These are phyloP conservation scores for Siniperca chuatsi DNA, from an alignment of 2,113 vertebrate species.

Conservation along the genomic window DNA sequence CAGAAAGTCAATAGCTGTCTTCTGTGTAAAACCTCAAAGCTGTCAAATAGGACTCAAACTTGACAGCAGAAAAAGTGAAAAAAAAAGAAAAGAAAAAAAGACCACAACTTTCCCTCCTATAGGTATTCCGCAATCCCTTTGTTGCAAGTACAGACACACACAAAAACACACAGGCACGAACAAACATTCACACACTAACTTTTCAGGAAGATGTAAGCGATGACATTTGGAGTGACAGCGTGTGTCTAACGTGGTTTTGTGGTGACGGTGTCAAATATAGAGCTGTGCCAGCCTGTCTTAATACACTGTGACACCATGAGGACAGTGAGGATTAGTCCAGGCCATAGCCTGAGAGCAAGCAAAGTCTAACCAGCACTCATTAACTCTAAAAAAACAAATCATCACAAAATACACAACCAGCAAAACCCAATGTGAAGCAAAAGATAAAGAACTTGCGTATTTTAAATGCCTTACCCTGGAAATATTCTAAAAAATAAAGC, in stretches of 20 bases:
- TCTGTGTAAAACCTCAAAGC: conserved; percentile 54
- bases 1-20: conserved; percentile 53
- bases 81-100: conserved; percentile 16
- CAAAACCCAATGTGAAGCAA: background rate
- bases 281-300: conserved; percentile 70
- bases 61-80: background rate
- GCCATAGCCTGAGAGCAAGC: conserved; percentile 39
- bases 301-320: conserved; percentile 79
- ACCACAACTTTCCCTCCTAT: conserved; percentile 71
- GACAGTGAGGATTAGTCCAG: conserved; percentile 71
- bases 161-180: conserved; percentile 22
- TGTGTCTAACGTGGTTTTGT: conserved; percentile 71
- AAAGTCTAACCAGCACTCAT: conserved; percentile 49
- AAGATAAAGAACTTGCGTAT: background rate
- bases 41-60: conserved; percentile 39
- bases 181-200: conserved; percentile 54
- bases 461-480: background rate
- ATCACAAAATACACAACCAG: conserved; percentile 26
- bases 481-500: background rate
- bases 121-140: conserved; percentile 70
- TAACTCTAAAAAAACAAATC: conserved; percentile 14
- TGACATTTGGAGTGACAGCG: conserved; percentile 79
- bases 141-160: conserved; percentile 38
- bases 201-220: conserved; percentile 62
- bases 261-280: conserved; percentile 74